Evolutionary conservation across 2,888 invertebrate species (phyloP), one percentile per base, ranked within the genome.

Genomic region (Phortica okadai): DNA sequence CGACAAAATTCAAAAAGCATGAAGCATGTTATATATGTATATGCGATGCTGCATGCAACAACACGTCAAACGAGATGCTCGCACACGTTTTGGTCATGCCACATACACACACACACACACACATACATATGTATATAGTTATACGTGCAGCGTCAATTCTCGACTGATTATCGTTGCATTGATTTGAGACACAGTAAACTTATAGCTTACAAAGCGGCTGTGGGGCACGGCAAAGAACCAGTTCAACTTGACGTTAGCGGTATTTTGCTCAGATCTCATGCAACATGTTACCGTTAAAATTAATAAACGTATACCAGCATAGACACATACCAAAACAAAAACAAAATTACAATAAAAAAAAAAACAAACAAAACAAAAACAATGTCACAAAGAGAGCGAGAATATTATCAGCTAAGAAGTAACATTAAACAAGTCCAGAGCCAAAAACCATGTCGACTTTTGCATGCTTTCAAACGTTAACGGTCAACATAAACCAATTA

Each of bases 211-310:
- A 50, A 6, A 2, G 50, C 14, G 10, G 50, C 50, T 6, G 8
- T 5, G 50, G 14, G 14, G 10, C 3, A 50, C 10, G 10, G 50
- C 8, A 16, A 25, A 74, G 76, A 84, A 85, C 84, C 87, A 77
- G 84, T 85, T 85, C 79, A 67, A 59, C 58, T 66, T 58, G 50
- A 67, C 75, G 44, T 74, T 85, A 84, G 86, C 84, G 84, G 84
- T 84, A 76, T 56, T 33, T 33, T 10, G 58, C 73, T 78, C 76
- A 80, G 73, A 78, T 80, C 82, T 80, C 86, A 80, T 86, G 85
- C 86, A 85, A 83, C 85, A 78, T 79, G 76, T 81, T 84, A 84
- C 87, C 89, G 89, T 88, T 88, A 88, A 82, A 82, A 67, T 75
- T 77, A 82, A 88, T 84, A 88, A 84, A 62, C 25, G 25, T 7